phyloP scores from a whole-genome alignment of 1,140 invertebrate species.

The Chlorops oryzae region DNA sequence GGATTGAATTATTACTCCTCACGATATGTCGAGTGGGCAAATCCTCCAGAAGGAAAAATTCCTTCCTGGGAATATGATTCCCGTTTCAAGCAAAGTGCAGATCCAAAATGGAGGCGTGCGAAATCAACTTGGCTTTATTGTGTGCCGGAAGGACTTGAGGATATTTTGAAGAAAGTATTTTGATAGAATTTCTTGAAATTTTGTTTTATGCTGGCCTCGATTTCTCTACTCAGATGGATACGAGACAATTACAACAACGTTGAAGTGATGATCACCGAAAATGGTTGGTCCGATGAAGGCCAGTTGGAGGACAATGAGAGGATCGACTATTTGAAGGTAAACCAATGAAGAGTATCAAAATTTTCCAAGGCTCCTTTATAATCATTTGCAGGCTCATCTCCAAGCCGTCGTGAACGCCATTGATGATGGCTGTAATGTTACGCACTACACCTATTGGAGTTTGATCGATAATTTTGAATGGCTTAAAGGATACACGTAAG shows the following conservation, averaged over 20 bases:
- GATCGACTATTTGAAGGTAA: slow-evolving; percentile 37
- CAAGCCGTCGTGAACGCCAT: slow-evolving; percentile 61
- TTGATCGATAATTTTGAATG: slow-evolving; percentile 79
- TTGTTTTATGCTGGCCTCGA: background rate
- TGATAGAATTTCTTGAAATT: slow-evolving; percentile 32
- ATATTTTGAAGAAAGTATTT: slow-evolving; percentile 50
- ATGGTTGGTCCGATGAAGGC: slow-evolving; percentile 55
- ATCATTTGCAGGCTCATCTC: slow-evolving; percentile 53
- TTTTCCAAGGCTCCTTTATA: background rate
- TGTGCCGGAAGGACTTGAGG: slow-evolving; percentile 47
- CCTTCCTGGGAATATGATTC: slow-evolving; percentile 46
- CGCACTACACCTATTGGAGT: slow-evolving; percentile 67
- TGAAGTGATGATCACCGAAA: slow-evolving; percentile 64
- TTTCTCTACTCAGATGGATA: slow-evolving; percentile 51
- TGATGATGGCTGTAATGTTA: slow-evolving; percentile 57
- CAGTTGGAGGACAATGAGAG: slow-evolving; percentile 53
- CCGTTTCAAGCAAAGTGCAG: slow-evolving; percentile 33
- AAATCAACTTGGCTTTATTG: slow-evolving; percentile 49
- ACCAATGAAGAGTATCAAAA: background rate
- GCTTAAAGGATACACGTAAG: slow-evolving; percentile 60
- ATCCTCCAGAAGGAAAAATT: slow-evolving; percentile 7
- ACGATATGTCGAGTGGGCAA: slow-evolving; percentile 32
- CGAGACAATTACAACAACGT: slow-evolving; percentile 57
- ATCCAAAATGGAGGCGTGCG: slow-evolving; percentile 47
- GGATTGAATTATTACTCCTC: slow-evolving; percentile 58